Evolutionary conservation across 2,888 invertebrate species (phyloP).

Genomic region (Tromatobia lineatoria): DNA sequence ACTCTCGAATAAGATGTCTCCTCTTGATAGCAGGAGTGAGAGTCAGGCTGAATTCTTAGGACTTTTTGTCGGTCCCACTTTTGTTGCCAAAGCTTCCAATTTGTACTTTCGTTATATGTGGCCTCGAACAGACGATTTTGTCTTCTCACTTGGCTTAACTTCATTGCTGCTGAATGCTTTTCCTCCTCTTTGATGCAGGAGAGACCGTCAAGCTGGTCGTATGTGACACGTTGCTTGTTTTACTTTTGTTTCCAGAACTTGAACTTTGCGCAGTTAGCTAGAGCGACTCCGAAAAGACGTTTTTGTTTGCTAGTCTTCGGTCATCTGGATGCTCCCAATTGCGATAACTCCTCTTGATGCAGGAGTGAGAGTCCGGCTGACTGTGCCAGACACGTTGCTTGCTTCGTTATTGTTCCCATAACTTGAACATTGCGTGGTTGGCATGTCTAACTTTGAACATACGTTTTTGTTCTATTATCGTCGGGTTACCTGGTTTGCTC

Average conservation of each 20-base stretch:
- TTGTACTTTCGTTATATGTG: conserved; percentile 2
- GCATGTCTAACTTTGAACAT: conserved; percentile 3
- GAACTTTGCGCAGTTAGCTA: conserved; percentile 23
- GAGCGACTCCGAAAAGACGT: neutral
- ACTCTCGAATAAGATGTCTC: conserved; percentile 16
- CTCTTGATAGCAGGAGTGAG: conserved; percentile 48
- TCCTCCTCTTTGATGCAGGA: conserved; percentile 33
- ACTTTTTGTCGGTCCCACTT: conserved; percentile 5
- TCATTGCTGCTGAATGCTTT: conserved; percentile 4
- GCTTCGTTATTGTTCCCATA: conserved; percentile 7
- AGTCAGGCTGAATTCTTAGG: conserved; percentile 35
- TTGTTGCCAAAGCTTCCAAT: neutral
- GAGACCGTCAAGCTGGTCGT: conserved; percentile 32
- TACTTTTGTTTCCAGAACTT: conserved; percentile 20
- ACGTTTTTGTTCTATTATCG: conserved; percentile 32
- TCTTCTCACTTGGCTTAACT: conserved; percentile 28
- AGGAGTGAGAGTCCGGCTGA: conserved; percentile 37
- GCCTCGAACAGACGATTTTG: conserved; percentile 43
- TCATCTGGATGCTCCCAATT: conserved; percentile 9
- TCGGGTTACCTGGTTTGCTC: conserved; percentile 17
- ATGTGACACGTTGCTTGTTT: conserved; percentile 26
- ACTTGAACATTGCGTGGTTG: conserved; percentile 22
- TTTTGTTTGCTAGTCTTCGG: conserved; percentile 33
- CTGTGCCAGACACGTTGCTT: conserved; percentile 26
- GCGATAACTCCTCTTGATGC: conserved; percentile 27